Percentiles rank a stretch among this genome's conserved stretches.
These are phyloP conservation scores for Corapipo altera DNA, from an alignment of 2,113 vertebrate species.

Conservation along the genomic window DNA sequence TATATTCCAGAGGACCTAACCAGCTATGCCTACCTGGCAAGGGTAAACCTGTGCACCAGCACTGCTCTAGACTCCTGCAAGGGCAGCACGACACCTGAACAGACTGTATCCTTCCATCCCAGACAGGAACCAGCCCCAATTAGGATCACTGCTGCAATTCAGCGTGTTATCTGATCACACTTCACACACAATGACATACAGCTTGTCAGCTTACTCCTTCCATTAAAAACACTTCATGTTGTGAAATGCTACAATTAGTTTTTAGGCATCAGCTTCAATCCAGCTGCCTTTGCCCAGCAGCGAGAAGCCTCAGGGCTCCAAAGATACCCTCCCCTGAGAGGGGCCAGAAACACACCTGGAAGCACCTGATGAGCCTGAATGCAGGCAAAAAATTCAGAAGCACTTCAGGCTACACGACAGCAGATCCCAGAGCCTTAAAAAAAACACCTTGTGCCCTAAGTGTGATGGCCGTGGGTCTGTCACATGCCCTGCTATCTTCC, in stretches of 20 bases:
- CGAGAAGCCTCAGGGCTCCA: neutral
- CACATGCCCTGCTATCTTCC: fast-evolving
- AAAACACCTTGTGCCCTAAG: fast-evolving
- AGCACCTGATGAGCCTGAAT: neutral
- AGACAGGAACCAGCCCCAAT: neutral
- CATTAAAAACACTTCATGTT: neutral
- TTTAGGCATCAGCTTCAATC: neutral
- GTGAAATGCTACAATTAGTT: neutral
- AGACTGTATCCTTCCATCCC: neutral
- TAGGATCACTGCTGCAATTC: neutral
- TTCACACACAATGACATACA: neutral
- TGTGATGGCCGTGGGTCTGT: fast-evolving
- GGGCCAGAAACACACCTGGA: neutral
- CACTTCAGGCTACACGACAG: fast-evolving
- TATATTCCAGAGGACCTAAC: no score
- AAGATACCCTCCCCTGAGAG: neutral
- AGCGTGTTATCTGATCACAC: neutral
- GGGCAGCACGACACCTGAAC: neutral
- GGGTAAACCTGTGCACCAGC: neutral
- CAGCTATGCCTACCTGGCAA: neutral
- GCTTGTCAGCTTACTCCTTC: neutral
- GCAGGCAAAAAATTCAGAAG: neutral
- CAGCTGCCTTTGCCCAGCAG: neutral
- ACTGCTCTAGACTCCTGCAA: neutral
- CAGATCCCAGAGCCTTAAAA: neutral